Base-by-base conservation (phyloP, 2,797 vertebrate species). In the Triplophysa bombifrons region DNA sequence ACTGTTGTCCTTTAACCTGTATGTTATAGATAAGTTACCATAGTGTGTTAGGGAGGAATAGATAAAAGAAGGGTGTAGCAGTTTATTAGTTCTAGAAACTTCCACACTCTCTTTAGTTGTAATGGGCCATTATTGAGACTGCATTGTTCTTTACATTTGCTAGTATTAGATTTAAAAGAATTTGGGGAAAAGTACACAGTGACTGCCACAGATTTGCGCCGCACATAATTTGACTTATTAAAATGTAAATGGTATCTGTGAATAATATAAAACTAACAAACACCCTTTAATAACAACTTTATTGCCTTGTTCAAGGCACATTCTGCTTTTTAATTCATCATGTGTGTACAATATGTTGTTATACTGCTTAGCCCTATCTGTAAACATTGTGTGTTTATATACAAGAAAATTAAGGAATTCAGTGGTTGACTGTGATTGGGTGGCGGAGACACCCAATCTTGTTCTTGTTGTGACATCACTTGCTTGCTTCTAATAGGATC, bases 401-500 rank as follows among this genome's bases (percentile, higher is more conserved):
- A 61, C 17, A 14, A 16, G 25, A 34, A 16, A 16, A 17, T 1
- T 2, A 25, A 51, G 8, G 1, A 19, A 9, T 51, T 51, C 16
- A 1, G 10, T 46, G 1, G 10, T 46, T 46, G 12, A 46, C 44
- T 48, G 3, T 48, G 46, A 48, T 46, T 2, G 2, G 9, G 10
- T 48, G 46, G 13, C 46, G 17, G 3, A 51, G 50, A 14, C 50
- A 51, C n/a, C n/a, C n/a, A 22, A 6, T 63, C 53, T 13, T 44
- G 7, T 56, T 19, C 60, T 53, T 70, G 46, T 44, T 74, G 65
- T 55, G 48, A 70, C 30, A 5, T 67, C 48, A 64, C 38, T 14
- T 14, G 2, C 30, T 79, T 67, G 63, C n/a, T 38, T 20, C 38
- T 1, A 50, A 12, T 9, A 98, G 96, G 96, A 94, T 93, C 84